Percentiles rank a stretch among this genome's conserved stretches.
phyloP scores from a whole-genome alignment of 2,797 vertebrate species.

The Gastrophryne carolinensis region DNA sequence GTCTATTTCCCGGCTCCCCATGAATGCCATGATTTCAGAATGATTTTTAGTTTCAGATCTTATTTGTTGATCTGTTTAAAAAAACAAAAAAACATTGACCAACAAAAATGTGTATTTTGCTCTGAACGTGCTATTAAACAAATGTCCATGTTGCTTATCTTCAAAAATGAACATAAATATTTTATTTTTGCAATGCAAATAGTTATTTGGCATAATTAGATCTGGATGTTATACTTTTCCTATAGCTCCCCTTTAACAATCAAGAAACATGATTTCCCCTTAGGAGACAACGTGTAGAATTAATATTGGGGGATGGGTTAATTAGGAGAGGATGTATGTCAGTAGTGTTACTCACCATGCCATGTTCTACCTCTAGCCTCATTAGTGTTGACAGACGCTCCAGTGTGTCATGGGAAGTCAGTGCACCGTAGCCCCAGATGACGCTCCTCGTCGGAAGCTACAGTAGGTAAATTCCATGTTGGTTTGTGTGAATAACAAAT shows the following conservation, averaged over 20 bases:
- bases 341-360: neutral
- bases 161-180: neutral
- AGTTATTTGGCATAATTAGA: neutral
- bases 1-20: too few species aligned
- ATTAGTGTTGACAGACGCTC: neutral
- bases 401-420: neutral
- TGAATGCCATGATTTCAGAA: too few species aligned
- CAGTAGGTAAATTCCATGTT: too few species aligned
- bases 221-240: neutral
- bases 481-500: too few species aligned
- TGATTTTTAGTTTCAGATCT: too few species aligned
- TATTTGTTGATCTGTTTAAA: too few species aligned
- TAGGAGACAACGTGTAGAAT: neutral
- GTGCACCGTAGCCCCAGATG: neutral
- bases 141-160: too few species aligned
- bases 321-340: neutral
- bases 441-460: too few species aligned
- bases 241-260: neutral
- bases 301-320: neutral
- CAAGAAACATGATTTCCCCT: neutral
- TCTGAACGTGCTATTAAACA: too few species aligned
- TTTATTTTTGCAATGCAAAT: neutral
- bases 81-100: too few species aligned
- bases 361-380: neutral
- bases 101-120: too few species aligned